Evolutionary conservation across 1,140 invertebrate species (phyloP), one percentile per base, ranked within the genome.

Genomic region (Drosophila fuyamai): DNA sequence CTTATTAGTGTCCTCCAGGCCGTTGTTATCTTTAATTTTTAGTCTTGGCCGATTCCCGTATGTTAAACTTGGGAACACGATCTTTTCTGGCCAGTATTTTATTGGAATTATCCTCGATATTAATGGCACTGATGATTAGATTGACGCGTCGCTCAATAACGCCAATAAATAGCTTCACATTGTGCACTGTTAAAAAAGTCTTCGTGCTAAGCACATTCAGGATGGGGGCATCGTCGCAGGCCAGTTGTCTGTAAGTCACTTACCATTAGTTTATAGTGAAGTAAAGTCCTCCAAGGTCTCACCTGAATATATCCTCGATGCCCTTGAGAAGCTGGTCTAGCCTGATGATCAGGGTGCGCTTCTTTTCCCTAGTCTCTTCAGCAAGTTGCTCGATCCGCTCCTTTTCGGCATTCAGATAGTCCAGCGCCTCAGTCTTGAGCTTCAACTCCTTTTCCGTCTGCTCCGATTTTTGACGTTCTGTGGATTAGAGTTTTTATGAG

Each of bases 141-240:
- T 92, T 93, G 8, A 94, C 93, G 7, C 92, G 92, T 79, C 95
- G 95, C 68, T 96, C 95, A 50, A 97, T 94, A 2, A 96, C 94
- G 41, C 95, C 95, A 76, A 97, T 94, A 82, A 96, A 96, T 2
- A 96, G 93, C 81, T 95, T 95, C 0, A 96, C 95, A 90, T 96
- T 97, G 61, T 95, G 94, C 51, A 94, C 93, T 10, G 95, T 96
- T 18, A 96, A 94, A 14, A 93, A 93, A 32, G 94, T 93, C 53
- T 95, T 94, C 12, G 95, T 93, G 76, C 96, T 95, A 2, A 97
- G 90, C 10, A 97, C 93, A 81, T 95, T 94, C 2, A 96, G 93
- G 18, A 97, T 94, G 0, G 96, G 95, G 1, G 95, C 94, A 61
- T 94, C 94, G 76, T 96, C 94, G 78, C 96, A 96, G 94, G 93